phyloP scores from a whole-genome alignment of 1,140 invertebrate species.

The Leptopilina clavipes region DNA sequence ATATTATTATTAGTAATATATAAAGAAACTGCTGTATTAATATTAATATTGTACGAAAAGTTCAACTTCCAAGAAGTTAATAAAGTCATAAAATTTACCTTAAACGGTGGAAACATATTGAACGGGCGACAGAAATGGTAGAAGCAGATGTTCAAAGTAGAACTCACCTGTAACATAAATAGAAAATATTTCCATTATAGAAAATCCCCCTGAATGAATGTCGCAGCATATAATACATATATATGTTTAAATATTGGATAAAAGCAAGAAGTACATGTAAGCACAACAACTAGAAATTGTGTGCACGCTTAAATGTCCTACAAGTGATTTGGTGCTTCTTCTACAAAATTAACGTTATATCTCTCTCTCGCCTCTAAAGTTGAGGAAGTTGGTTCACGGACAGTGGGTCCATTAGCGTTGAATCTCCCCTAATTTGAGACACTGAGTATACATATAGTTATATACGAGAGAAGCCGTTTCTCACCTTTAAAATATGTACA shows the following conservation, averaged over 20 bases:
- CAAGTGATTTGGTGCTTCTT: not conserved
- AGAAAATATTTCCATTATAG: constrained; percentile 1
- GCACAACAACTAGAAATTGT: not conserved
- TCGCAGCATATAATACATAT: too few species aligned
- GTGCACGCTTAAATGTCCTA: not conserved
- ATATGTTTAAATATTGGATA: not conserved
- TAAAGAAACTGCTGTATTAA: too few species aligned
- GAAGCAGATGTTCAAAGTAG: not conserved
- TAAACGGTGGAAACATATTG: not conserved
- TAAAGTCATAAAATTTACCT: not conserved
- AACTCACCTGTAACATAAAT: constrained; percentile 28
- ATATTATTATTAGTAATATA: too few species aligned
- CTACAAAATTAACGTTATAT: not conserved
- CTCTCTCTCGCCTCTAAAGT: too few species aligned
- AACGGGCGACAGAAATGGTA: not conserved
- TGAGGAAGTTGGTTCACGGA: constrained; percentile 16
- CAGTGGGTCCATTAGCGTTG: constrained; percentile 26
- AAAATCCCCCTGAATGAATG: not conserved
- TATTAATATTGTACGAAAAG: too few species aligned
- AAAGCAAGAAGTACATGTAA: not conserved
- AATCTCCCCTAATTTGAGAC: constrained; percentile 19
- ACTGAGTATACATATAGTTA: not conserved
- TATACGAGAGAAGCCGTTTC: constrained; percentile 21
- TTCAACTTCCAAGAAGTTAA: too few species aligned
- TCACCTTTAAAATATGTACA: constrained; percentile 14